A percentile compares a stretch with the other conserved stretches of the same genome.
Conservation (phyloP, 2,888 invertebrate species). For the Caenorhabditis imperialis region DNA sequence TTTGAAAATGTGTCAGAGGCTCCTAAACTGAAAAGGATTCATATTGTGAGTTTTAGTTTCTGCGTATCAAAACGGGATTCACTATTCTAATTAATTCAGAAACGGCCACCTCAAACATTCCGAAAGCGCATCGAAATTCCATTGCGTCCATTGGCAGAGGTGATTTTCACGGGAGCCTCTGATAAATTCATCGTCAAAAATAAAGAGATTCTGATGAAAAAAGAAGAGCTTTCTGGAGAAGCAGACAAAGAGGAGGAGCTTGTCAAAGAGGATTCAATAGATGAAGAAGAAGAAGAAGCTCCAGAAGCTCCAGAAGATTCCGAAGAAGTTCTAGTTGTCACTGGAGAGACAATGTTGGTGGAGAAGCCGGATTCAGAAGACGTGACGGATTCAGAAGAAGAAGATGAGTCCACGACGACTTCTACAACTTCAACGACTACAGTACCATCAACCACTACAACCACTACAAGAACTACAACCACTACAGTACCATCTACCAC, state of each 20-base stretch:
- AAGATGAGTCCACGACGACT: constrained; percentile 4
- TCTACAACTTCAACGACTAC: constrained; percentile 8
- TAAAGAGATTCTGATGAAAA: no score
- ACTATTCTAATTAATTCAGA: constrained; percentile 10
- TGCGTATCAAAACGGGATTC: background rate
- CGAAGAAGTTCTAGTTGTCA: constrained; percentile 22
- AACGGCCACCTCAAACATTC: constrained; percentile 23
- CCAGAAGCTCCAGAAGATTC: constrained; percentile 4
- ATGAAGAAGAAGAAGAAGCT: constrained; percentile 14
- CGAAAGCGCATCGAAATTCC: constrained; percentile 56
- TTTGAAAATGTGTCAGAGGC: constrained; percentile 48
- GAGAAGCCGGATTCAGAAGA: constrained; percentile 14
- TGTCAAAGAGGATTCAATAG: background rate
- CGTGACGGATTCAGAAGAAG: background rate
- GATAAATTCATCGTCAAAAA: no score
- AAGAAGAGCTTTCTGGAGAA: background rate
- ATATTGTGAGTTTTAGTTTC: constrained; percentile 32
- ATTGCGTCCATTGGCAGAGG: constrained; percentile 55
- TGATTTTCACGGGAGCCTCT: constrained; percentile 29
- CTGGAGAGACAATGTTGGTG: constrained; percentile 19
- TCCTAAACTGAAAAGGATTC: constrained; percentile 25
- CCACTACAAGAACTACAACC: no score
- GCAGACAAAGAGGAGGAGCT: no score
- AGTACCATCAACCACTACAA: constrained; percentile 3
- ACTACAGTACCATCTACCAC: no score